phyloP scores from a whole-genome alignment of 2,797 vertebrate genomes.

The Micropoecilia bifurca region DNA sequence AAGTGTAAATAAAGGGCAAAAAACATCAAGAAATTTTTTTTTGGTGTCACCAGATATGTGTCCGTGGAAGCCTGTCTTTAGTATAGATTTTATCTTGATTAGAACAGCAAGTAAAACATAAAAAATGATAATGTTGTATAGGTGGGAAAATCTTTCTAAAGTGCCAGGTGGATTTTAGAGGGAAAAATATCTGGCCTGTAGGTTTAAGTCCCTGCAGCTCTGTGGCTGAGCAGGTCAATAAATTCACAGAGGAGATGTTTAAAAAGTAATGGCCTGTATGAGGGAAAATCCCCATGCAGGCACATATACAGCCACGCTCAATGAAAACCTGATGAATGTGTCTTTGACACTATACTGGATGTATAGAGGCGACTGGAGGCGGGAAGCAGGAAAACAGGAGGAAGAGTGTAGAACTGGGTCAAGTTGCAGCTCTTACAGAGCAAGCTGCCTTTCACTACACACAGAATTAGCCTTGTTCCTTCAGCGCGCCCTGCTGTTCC shows the following conservation, averaged over 20 bases:
- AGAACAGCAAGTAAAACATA: background rate
- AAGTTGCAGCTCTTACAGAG: constrained; percentile 36
- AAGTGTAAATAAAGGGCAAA: background rate
- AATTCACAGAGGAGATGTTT: constrained; percentile 38
- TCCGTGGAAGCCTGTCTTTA: background rate
- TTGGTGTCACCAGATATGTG: background rate
- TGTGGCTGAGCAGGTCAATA: constrained; percentile 2
- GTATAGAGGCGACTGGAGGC: constrained; percentile 19
- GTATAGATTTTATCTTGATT: background rate
- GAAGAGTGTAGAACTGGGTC: constrained; percentile 27
- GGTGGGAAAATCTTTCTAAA: background rate
- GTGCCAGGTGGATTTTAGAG: background rate
- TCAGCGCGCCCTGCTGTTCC: background rate
- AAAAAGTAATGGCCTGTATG: constrained; percentile 63
- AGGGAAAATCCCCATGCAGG: constrained; percentile 9
- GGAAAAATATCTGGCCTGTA: background rate
- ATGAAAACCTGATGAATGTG: constrained; percentile 33
- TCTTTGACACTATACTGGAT: constrained; percentile 29
- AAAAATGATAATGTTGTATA: background rate
- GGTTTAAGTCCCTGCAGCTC: background rate
- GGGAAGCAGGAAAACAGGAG: constrained; percentile 25
- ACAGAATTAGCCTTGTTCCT: constrained; percentile 4
- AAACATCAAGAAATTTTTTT: background rate
- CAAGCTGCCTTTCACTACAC: constrained; percentile 29
- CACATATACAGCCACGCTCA: background rate